Evolutionary conservation across 2,113 vertebrate species (phyloP), one percentile per base, ranked within the genome.

Genomic region (Phodopus roborovskii): DNA sequence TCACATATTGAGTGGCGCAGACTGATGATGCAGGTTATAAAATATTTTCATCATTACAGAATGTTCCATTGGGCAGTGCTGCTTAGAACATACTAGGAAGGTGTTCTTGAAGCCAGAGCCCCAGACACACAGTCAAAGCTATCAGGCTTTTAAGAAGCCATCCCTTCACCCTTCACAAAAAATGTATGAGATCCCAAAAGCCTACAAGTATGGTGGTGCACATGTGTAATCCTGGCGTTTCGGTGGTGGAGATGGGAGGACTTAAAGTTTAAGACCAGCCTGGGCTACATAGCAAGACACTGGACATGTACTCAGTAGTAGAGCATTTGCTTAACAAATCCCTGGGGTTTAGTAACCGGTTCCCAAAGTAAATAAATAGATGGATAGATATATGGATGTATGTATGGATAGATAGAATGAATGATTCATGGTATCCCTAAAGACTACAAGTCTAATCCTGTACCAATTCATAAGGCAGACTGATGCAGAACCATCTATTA

Each of bases 51-150:
- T 68, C 78, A 42, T 71, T 78, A 74, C 15, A 91, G 89, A 85
- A 96, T 62, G 30, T 87, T 93, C 50, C 64, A 20, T 45, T 62
- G 71, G 66, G 15, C 36, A 74, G 56, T 58, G 62, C 71, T 91
- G 42, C 83, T 93, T 92, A 93, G 53, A 75, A 28, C 84, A 82
- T 78, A 73, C 17, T 16, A 73, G 48, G 60, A 73, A 93, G 48
- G 28, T 73, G 45, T 48, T 83, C 36, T 71, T 60, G 45, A 58
- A 88, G 15, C 79, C 84, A 86, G 50, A 36, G 30, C 13, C 39
- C 53, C 68, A 60, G 50, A 30, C 22, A 91, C 30, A 39, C 30
- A 68, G 73, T 36, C 73, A 89, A 20, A 16, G 22, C 13, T 39
- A 24, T 1, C 48, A 88, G 84, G 53, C n/a, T 66, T 53, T 91